Base-by-base conservation (phyloP, 1,140 invertebrate genomes). In the Meloidogyne chitwoodi region DNA sequence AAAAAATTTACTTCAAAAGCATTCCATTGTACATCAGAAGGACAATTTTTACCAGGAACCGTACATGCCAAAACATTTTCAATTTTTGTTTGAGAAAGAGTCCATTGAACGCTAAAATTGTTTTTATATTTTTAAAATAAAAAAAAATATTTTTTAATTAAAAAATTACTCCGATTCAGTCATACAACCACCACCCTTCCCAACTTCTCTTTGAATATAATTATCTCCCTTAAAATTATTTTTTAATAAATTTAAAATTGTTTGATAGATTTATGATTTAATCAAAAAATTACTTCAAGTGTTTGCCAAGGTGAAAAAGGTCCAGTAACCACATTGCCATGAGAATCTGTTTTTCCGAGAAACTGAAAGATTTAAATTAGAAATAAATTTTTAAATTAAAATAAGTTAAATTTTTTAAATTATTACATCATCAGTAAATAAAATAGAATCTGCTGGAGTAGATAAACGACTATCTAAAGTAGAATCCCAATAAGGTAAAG, bases 391-490 rank as follows among this genome's bases (percentile, higher is more conserved):
- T 16, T 16, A 74, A 64, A 72, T 69, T 0, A 62, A 22, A 68
- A 70, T 29, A 2, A 22, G 5, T 2, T 29, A 2, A n/a, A 2
- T 6, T 6, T 63, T 68, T 62, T 68, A 70, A 68, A 19, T 2
- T 4, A 31, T 73, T 38, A 38, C 81, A 38, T 81, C 68, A 0
- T 77, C 65, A 10, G 82, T 82, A 80, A 87, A 89, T 1, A 88
- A 48, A 56, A 87, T 82, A 0, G 88, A 89, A 24, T 83, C 74
- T 27, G 73, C 44, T 16, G 84, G 82, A 70, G 85, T 81, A 0
- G 82, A 81, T 61, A 89, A 77, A 65, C 81, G 83, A 16, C 73
- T 68, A 68, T 89, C 88, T 14, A 88, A n/a, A 8, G 83, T 79
- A 1, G 78, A 81, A 34, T 79, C 79, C 79, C 79, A 80, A 56